These are phyloP conservation scores for Ophioninae sp. DNA, from an alignment of 2,888 invertebrate species.

Conservation along the genomic window DNA sequence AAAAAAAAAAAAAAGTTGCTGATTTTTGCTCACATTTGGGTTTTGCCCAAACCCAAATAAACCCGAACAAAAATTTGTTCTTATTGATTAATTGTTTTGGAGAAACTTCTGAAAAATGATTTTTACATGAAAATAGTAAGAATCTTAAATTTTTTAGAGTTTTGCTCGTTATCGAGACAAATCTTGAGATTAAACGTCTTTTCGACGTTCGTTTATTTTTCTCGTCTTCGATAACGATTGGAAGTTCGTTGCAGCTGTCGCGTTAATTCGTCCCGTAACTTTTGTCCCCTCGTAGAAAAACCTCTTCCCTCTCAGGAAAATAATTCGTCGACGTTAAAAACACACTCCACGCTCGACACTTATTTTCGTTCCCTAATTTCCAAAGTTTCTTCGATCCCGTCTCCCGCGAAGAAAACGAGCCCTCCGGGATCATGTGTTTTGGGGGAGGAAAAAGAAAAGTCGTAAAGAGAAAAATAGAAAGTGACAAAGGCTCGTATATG, in stretches of 20 bases:
- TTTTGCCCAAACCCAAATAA: no score
- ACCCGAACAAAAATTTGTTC: no score
- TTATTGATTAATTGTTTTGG: no score
- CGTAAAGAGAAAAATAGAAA: not conserved
- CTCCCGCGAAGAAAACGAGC: constrained; percentile 43
- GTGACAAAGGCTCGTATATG: not conserved
- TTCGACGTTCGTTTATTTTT: no score
- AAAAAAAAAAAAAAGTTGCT: no score
- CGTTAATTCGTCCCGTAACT: constrained; percentile 18
- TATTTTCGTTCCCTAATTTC: constrained; percentile 44
- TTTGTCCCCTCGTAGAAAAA: not conserved
- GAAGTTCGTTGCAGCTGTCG: constrained; percentile 33
- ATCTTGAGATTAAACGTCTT: no score
- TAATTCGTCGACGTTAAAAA: constrained; percentile 24
- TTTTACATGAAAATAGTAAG: no score
- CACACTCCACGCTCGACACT: constrained; percentile 22
- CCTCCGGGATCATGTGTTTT: constrained; percentile 1
- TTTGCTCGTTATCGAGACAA: no score
- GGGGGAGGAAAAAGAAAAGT: not conserved
- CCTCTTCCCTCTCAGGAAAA: not conserved
- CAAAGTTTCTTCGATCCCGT: constrained; percentile 48
- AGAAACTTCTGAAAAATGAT: no score
- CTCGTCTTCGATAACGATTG: constrained; percentile 16
- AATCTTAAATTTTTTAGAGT: no score
- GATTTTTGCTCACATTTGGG: no score